phyloP scores from a whole-genome alignment of 2,888 invertebrate genomes.

The Unio pictorum region DNA sequence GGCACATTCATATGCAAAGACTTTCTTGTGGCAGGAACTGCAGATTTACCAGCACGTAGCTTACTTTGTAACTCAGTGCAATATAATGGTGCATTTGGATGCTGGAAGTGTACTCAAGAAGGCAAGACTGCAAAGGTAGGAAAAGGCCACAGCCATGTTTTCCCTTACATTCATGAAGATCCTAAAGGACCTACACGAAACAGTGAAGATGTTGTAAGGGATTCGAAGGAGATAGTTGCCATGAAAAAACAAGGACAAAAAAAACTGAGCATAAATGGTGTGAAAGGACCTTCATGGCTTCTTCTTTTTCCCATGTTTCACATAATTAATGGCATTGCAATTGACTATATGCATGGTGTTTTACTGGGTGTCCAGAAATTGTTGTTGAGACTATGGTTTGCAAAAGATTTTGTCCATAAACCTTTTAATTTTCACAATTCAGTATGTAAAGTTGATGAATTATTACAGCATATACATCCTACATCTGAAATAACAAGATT shows the following conservation, averaged over 20 bases:
- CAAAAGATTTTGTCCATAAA: neutral
- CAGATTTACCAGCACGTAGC: constrained; percentile 14
- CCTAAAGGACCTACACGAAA: constrained; percentile 10
- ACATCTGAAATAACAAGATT: constrained; percentile 2
- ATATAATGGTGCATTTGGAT: constrained; percentile 15
- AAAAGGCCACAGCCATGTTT: constrained; percentile 15
- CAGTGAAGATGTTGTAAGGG: neutral
- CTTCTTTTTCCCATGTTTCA: no score
- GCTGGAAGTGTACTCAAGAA: constrained; percentile 14
- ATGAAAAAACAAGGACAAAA: no score
- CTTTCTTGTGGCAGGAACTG: constrained; percentile 10
- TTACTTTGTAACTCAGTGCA: constrained; percentile 13
- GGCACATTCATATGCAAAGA: constrained; percentile 5
- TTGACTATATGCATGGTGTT: constrained; percentile 22
- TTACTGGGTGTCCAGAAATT: constrained; percentile 10
- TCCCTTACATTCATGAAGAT: constrained; percentile 6
- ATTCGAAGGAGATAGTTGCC: no score
- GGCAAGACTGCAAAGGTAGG: constrained; percentile 10
- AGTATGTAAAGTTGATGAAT: constrained; percentile 1
- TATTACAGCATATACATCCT: constrained; percentile 1
- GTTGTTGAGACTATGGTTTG: constrained; percentile 17
- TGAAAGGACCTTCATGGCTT: no score
- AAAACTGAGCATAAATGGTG: no score
- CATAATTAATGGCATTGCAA: no score
- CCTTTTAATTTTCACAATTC: neutral